Conservation (phyloP, 2,888 invertebrate species). For the Dicyrtomina minuta region DNA sequence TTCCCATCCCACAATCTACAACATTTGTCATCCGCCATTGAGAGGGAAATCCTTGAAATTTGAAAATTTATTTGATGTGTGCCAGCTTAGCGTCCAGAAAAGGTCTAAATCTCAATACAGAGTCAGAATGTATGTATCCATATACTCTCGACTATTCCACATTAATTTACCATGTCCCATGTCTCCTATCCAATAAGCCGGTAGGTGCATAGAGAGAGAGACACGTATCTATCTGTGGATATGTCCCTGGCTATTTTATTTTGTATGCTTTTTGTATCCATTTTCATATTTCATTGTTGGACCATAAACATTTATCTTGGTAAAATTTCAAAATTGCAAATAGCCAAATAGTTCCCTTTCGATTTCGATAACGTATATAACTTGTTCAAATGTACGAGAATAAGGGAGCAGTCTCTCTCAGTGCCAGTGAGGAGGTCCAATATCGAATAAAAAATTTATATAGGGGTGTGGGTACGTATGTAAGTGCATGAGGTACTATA, state of each 20-base stretch:
- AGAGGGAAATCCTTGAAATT: neutral
- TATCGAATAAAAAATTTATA: no score
- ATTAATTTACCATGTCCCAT: conserved; percentile 10
- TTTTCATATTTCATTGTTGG: conserved; percentile 12
- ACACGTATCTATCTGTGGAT: neutral
- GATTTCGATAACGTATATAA: no score
- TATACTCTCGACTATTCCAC: neutral
- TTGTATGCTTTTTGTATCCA: conserved; percentile 1
- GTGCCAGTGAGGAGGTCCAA: no score
- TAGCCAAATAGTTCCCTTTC: no score
- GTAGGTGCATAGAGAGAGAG: no score
- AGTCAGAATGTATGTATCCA: neutral
- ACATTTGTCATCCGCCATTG: conserved; percentile 6
- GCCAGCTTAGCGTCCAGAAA: neutral
- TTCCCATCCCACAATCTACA: no score
- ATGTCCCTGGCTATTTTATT: neutral
- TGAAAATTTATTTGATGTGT: conserved; percentile 17
- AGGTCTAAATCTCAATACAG: no score
- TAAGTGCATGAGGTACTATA: no score
- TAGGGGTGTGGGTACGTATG: no score
- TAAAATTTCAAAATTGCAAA: conserved; percentile 9
- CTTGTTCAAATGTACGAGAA: no score
- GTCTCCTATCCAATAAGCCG: neutral
- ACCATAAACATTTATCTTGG: conserved; percentile 20
- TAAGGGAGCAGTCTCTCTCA: no score